Evolutionary conservation across 1,140 invertebrate genomes (phyloP), one percentile per base, ranked within the genome.

Genomic region (Brachionus sp.): DNA sequence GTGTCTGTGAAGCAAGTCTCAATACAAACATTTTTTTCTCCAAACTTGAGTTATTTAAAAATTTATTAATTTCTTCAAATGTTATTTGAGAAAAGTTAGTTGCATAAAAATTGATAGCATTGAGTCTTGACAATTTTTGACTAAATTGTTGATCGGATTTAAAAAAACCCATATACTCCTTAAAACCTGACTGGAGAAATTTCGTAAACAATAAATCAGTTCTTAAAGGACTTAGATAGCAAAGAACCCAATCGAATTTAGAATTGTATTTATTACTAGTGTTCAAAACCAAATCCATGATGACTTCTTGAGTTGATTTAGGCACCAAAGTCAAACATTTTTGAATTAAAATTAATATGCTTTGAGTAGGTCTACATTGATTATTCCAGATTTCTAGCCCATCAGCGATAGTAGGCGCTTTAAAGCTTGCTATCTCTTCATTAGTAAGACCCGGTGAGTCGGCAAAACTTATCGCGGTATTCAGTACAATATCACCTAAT

Each of bases 321-420:
- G 46, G 16, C 1, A 57, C 46, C 4, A 19, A 9, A 25, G n/a
- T 57, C 6, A 80, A 80, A 57, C 77, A 80, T 16, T 66, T 57
- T 66, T 80, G 46, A 16, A 80, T 19, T 42, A 80, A 29, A 37
- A 25, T 19, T 9, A 80, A 66, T 42, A 80, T 57, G 33, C 77
- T 80, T 66, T 80, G 44, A 37, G 77, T 80, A 9, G 77, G 77
- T 66, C 57, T 57, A 16, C 77, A 80, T 42, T 80, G 77, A 57
- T 57, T 80, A 13, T 37, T 66, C 77, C 77, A 80, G n/a, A 80
- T 80, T 66, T 80, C 77, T 4, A 80, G 77, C 23, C 77, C 50
- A 66, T 80, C 77, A 33, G 35, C 10, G 7, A 80, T 57, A 19
- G 44, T 37, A 19, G 77, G 77, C 9, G 23, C 9, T 23, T 80